Evolutionary conservation across 2,888 invertebrate genomes (phyloP).

Genomic region (Tenthredo mesomela): DNA sequence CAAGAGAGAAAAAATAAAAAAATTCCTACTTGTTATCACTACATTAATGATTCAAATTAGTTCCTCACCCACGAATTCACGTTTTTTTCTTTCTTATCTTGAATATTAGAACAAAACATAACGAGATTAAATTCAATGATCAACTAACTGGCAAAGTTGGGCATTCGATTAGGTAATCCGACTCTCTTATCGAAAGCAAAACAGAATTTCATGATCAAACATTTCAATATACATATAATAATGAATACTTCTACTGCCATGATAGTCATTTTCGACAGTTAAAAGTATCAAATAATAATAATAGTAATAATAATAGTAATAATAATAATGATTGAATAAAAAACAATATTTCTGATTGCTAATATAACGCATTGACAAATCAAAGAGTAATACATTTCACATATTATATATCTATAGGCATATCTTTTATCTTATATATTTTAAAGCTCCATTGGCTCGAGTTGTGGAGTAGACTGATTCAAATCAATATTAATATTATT

Average conservation of each 20-base stretch:
- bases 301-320: constrained; percentile 2
- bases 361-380: constrained; percentile 11
- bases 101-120: constrained; percentile 11
- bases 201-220: background rate
- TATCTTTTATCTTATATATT: background rate
- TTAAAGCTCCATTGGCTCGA: constrained; percentile 75
- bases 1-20: background rate
- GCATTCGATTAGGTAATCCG: background rate
- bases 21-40: background rate
- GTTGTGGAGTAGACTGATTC: constrained; percentile 63
- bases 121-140: constrained; percentile 7
- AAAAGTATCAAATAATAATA: background rate
- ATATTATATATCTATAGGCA: background rate
- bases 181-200: background rate
- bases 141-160: constrained; percentile 19
- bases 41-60: background rate
- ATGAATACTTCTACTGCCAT: constrained; percentile 3
- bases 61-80: background rate
- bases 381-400: constrained; percentile 8
- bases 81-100: background rate
- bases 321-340: constrained; percentile 11
- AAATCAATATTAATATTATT: constrained; percentile 68
- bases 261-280: background rate
- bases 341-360: constrained; percentile 1
- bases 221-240: constrained; percentile 13